Conservation (phyloP, 2,797 vertebrate species). For the Buphagus erythrorhynchus region DNA sequence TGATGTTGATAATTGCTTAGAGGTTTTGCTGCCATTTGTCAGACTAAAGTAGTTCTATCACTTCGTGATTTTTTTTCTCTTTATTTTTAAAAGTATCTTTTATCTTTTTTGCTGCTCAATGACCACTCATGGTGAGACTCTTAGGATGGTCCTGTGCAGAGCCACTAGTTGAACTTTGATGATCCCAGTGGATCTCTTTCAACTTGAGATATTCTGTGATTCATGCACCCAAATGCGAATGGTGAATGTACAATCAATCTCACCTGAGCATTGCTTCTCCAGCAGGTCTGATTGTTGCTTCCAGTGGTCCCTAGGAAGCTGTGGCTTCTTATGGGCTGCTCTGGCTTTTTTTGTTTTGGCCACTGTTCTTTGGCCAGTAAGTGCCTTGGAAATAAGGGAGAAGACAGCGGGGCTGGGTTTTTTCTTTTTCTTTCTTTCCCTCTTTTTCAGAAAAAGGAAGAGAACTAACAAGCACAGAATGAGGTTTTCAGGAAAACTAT, state of each 20-base stretch:
- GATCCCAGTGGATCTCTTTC: background rate
- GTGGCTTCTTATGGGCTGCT: background rate
- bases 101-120: background rate
- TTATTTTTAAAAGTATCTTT: background rate
- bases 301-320: background rate
- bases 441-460: background rate
- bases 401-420: fast-evolving
- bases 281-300: background rate
- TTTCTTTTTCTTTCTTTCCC: background rate
- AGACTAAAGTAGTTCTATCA: background rate
- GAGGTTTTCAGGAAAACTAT: background rate
- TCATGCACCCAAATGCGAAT: background rate
- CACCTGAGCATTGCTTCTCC: background rate
- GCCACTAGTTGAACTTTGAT: background rate
- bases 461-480: background rate
- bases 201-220: background rate
- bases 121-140: background rate
- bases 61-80: background rate
- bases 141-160: background rate
- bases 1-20: background rate
- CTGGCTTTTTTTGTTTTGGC: background rate
- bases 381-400: background rate
- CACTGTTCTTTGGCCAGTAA: background rate
- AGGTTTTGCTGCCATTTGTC: background rate
- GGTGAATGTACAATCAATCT: background rate